Percentiles rank a stretch among this genome's conserved stretches.
These are phyloP conservation scores for Rhipidura dahli DNA, from an alignment of 2,113 vertebrate genomes.

Conservation along the genomic window DNA sequence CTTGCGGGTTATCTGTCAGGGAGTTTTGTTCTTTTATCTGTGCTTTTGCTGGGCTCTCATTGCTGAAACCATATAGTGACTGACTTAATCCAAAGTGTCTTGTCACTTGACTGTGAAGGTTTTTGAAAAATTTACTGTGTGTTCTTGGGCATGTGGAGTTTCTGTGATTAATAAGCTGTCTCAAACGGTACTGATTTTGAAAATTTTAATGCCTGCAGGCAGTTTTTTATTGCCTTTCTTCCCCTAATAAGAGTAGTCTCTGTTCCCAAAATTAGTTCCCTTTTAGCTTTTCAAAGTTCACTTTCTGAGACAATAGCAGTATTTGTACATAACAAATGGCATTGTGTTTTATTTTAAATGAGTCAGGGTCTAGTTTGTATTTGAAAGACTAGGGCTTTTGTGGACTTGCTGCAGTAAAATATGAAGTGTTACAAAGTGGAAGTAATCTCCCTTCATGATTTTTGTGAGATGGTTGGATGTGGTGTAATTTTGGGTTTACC, in stretches of 20 bases:
- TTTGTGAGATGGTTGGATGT: background rate
- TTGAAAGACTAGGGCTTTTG: background rate
- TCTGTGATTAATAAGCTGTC: background rate
- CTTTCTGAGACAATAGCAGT: background rate
- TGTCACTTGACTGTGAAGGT: background rate
- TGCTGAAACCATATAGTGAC: background rate
- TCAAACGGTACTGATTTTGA: background rate
- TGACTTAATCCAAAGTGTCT: background rate
- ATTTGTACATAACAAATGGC: background rate
- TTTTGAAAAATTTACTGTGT: background rate
- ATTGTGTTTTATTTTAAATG: background rate
- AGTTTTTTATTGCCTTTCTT: background rate
- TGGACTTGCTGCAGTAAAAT: slow-evolving; percentile 9
- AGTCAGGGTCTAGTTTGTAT: background rate
- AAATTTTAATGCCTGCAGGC: background rate
- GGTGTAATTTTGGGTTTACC: background rate
- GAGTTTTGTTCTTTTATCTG: background rate
- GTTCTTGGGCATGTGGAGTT: background rate
- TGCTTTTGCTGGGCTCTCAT: background rate
- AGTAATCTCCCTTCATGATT: background rate
- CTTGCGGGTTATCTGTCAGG: background rate
- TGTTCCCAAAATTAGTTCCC: background rate
- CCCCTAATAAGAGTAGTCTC: background rate
- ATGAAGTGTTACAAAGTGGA: background rate
- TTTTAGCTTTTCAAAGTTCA: background rate